Base-by-base conservation (phyloP, 2,113 vertebrate genomes). In the Sphaerodactylus townsendi region DNA sequence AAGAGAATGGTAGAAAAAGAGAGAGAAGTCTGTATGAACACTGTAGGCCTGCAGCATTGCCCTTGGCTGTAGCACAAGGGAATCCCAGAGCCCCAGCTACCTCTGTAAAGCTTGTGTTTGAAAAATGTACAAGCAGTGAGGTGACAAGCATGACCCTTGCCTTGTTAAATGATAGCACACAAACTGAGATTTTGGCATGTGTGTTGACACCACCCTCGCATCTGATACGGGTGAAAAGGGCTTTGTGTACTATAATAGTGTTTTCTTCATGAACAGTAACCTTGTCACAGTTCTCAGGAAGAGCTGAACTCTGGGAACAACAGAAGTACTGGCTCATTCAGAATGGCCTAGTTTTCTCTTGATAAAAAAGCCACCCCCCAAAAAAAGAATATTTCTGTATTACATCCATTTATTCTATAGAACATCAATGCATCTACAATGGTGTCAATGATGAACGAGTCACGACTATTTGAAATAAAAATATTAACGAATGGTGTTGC, bases 101-200 rank as follows among this genome's bases (percentile, higher is more conserved):
- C 0, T 1, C 21, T 82, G 85, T 72, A 71, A 77, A 64, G 53
- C 33, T 14, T 37, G 66, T 41, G 4, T 41, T 77, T 78, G 50
- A 77, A 86, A 72, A 82, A 50, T 39, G 64, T 48, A 70, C 50
- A 81, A 70, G 77, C 15, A 35, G 37, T 50, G 70, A n/a, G 53
- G 35, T 78, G 68, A 77, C 74, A 82, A 86, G 56, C 28, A 33
- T 59, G 72, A 77, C 15, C 41, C 25, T 62, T 39, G 53, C 72
- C 28, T 77, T 77, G 64, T 82, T 39, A 77, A 77, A 69, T 71
- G 71, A 68, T 75, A 48, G 73, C 37, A 81, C 33, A 70, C 11
- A 70, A 65, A 50, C 17, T 72, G 53, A 41, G 73, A 41, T 64
- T 50, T 35, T 21, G 41, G 10, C 10, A 13, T 64, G 10, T 62